Conservation (phyloP, 2,797 vertebrate species). For the Trematocara caparti region DNA sequence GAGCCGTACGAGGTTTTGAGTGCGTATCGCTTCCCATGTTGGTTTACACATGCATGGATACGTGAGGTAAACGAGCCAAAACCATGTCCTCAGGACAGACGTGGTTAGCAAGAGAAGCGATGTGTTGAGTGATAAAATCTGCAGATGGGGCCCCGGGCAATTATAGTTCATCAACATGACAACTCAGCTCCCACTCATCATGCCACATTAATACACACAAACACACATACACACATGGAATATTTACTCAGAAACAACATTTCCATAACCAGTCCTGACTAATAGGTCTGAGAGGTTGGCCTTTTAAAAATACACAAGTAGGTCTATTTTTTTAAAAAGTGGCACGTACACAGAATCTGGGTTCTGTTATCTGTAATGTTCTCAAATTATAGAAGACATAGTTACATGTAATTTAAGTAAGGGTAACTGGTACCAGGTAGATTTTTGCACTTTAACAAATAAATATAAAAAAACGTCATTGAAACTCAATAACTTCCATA, state of each 20-base stretch:
- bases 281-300: not conserved
- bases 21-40: not conserved
- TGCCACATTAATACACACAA: conserved; percentile 10
- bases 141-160: conserved; percentile 48
- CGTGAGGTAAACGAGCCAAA: not conserved
- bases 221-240: not conserved
- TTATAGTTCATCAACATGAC: conserved; percentile 52
- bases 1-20: not conserved
- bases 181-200: conserved; percentile 10
- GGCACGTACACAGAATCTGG: fast-evolving
- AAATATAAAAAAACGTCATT: fast-evolving
- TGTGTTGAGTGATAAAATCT: conserved; percentile 24
- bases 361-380: not conserved
- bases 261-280: conserved; percentile 29
- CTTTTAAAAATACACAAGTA: not conserved
- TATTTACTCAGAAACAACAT: conserved; percentile 10
- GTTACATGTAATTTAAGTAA: not conserved
- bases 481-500: not conserved
- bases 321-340: fast-evolving
- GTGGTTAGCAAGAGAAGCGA: conserved; percentile 10
- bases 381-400: not conserved
- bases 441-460: too few relatives aligned
- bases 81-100: not conserved
- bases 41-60: not conserved
- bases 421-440: not conserved